A percentile compares a stretch with the other conserved stretches of the same genome.
Conservation (phyloP, 64 coral and sea anemone genomes). For the Trachythela sp. region DNA sequence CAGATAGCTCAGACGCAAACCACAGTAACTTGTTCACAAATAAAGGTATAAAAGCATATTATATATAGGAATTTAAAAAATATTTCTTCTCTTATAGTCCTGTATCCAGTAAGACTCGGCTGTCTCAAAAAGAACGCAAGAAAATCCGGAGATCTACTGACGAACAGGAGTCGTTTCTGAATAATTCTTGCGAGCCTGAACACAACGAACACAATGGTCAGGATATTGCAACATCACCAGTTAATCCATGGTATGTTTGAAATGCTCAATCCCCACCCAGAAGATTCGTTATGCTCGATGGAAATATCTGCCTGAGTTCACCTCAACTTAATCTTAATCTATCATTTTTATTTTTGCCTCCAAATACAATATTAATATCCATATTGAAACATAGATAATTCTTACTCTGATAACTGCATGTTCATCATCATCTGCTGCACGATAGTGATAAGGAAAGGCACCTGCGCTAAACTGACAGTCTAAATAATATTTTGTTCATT, state of each 20-base stretch:
- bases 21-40: no score
- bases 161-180: background rate
- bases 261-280: no score
- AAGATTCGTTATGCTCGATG: no score
- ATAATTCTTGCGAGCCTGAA: background rate
- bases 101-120: background rate
- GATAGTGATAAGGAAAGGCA: no score
- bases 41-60: no score
- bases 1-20: background rate
- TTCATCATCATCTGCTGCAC: no score
- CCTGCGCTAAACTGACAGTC: no score
- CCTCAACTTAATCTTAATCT: no score
- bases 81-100: background rate
- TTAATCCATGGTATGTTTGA: background rate
- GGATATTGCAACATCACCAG: background rate
- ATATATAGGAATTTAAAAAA: background rate
- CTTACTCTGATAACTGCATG: no score
- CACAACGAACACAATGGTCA: background rate
- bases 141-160: background rate
- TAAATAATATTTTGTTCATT: background rate
- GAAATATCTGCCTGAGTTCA: background rate
- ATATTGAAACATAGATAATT: no score
- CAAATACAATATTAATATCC: no score
- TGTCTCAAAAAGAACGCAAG: constrained; percentile 1
- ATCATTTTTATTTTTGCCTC: no score